Percentiles rank a stretch among this genome's conserved stretches.
Evolutionary conservation across 92 coral and sea anemone species (phyloP).

Genomic region (Epizoanthus rinbou): DNA sequence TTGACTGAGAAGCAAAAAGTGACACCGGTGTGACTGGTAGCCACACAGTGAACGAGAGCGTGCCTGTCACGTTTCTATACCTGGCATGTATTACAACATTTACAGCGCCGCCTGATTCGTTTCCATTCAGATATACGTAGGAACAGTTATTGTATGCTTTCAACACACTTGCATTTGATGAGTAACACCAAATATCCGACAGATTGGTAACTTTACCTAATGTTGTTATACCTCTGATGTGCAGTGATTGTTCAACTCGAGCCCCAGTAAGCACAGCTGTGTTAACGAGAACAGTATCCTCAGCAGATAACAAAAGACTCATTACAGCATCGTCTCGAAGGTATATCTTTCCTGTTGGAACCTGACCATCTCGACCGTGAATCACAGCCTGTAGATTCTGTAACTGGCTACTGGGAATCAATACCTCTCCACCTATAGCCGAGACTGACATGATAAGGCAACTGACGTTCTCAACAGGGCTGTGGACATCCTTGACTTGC

Average conservation of each 20-base stretch:
- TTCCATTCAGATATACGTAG: conserved; percentile 19
- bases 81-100: not conserved
- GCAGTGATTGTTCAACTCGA: conserved; percentile 28
- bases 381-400: conserved; percentile 33
- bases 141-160: conserved; percentile 11
- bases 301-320: conserved; percentile 42
- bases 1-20: conserved; percentile 38
- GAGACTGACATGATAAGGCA: conserved; percentile 16
- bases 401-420: conserved; percentile 5
- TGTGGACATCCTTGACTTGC: conserved; percentile 33
- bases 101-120: conserved; percentile 17
- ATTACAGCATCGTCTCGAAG: conserved; percentile 35
- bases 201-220: conserved; percentile 32
- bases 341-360: conserved; percentile 34
- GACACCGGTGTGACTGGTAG: conserved; percentile 16
- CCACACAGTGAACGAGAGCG: conserved; percentile 19
- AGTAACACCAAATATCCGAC: conserved; percentile 18
- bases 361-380: conserved; percentile 44
- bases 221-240: conserved; percentile 39
- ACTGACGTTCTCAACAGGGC: conserved; percentile 32
- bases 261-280: conserved; percentile 55
- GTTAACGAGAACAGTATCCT: conserved; percentile 43
- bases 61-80: conserved; percentile 1
- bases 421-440: conserved; percentile 33
- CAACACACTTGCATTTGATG: conserved; percentile 9